Evolutionary conservation across 2,888 invertebrate species (phyloP).

Genomic region (Nemurella pictetii): DNA sequence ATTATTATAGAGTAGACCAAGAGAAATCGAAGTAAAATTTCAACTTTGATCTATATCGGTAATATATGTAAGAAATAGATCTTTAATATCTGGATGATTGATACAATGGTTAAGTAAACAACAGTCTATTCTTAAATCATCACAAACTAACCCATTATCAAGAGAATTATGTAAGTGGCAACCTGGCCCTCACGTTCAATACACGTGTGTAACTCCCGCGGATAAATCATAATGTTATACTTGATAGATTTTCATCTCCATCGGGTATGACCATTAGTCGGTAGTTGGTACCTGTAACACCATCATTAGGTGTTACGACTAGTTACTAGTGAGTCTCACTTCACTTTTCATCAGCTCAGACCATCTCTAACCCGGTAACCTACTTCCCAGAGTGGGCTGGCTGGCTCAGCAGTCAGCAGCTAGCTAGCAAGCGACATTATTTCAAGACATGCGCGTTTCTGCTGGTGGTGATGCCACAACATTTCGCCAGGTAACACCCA

Average conservation of each 20-base stretch:
- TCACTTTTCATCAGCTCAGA: neutral
- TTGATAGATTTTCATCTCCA: neutral
- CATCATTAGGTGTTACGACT: neutral
- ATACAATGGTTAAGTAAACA: neutral
- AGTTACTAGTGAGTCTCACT: neutral
- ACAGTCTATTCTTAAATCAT: neutral
- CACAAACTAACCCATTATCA: neutral
- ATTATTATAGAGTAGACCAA: neutral
- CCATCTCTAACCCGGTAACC: constrained; percentile 19
- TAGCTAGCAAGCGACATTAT: neutral
- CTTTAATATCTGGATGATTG: neutral
- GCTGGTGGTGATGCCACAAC: neutral
- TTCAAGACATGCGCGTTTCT: neutral
- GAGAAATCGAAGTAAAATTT: neutral
- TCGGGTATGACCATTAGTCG: neutral
- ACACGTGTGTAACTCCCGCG: neutral
- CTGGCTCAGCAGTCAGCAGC: too few species aligned
- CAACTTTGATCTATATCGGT: neutral
- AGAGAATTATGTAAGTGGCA: neutral
- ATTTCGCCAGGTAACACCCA: neutral
- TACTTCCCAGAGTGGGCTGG: neutral
- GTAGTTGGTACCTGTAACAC: neutral
- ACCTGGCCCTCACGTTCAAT: neutral
- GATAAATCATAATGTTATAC: neutral
- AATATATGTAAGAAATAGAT: neutral